Evolutionary conservation across 2,888 invertebrate genomes (phyloP), one percentile per base, ranked within the genome.

Genomic region (Cantharis lateralis): DNA sequence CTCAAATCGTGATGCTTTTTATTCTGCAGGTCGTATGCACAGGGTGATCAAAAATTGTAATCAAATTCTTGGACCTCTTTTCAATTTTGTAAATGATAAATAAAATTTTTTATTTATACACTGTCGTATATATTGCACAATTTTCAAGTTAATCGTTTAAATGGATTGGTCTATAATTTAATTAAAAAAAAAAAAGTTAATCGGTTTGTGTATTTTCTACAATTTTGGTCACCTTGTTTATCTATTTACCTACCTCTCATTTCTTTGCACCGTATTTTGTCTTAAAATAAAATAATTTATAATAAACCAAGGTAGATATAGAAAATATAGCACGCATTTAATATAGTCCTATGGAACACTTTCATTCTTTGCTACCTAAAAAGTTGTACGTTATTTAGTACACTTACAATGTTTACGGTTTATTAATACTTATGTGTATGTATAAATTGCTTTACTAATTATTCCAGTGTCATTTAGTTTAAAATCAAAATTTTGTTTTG

Each of bases 291-390:
- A 48, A 48, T 48, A 48, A 48, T 48, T 48, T 48, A 48, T 48
- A 48, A n/a, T 48, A 48, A 48, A 48, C 48, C 48, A 48, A 48
- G 48, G 48, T 48, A 48, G 48, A 48, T 48, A 48, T 48, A 48
- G 48, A 48, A 48, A 48, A 48, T 48, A 48, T 80, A 82, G 83
- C 83, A 83, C 83, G 83, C 82, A 82, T 81, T 81, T 84, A 84
- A 86, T 85, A 85, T 85, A 84, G 84, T 85, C 82, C 48, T 85
- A 84, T 83, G 81, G 85, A 86, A 86, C 86, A 85, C 85, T 83
- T 77, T 84, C 83, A 82, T 82, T 80, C 79, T 81, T 81, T 82
- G 82, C 82, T 66, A 66, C n/a, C 48, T 82, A 82, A 81, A 82
- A 83, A 79, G 79, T 82, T 82, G 82, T 79, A 80, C 73, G 69